Percentiles rank a stretch among this genome's conserved stretches.
These are phyloP conservation scores for Gonocerus acuteangulatus DNA, from an alignment of 2,888 invertebrate genomes.

Conservation along the genomic window DNA sequence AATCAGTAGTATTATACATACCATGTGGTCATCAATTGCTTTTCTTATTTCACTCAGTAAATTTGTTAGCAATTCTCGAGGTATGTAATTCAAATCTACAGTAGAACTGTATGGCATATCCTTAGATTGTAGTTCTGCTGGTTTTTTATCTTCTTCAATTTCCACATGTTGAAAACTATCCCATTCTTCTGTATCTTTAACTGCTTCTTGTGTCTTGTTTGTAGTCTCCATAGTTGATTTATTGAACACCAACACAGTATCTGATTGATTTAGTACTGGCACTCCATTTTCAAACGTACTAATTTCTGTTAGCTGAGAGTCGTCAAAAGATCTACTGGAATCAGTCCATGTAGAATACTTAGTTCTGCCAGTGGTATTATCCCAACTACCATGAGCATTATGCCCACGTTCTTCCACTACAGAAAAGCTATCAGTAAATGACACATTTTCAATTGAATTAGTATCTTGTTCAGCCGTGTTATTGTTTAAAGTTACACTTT, in stretches of 20 bases:
- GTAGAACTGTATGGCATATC: conserved; percentile 8
- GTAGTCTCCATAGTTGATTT: conserved; percentile 7
- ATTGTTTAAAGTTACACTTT: conserved; percentile 69
- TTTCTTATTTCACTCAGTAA: conserved; percentile 71
- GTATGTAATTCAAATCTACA: conserved; percentile 7
- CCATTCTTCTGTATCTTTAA: neutral
- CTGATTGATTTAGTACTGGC: conserved; percentile 6
- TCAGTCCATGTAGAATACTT: neutral
- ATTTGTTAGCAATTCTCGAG: conserved; percentile 58
- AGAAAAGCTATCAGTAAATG: conserved; percentile 14
- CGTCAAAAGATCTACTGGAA: neutral
- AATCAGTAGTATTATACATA: too few relatives aligned
- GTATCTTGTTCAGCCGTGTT: conserved; percentile 75
- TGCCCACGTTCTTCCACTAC: neutral
- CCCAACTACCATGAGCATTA: neutral
- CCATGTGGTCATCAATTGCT: conserved; percentile 59
- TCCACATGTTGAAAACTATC: neutral
- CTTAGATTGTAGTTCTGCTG: neutral
- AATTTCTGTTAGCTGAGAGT: neutral
- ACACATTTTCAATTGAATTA: conserved; percentile 49
- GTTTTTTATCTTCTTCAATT: neutral
- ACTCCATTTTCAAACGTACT: conserved; percentile 17
- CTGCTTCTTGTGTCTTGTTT: conserved; percentile 4
- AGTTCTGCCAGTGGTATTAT: neutral
- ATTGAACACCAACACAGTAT: conserved; percentile 8